These are phyloP conservation scores for Monochamus saltuarius DNA, from an alignment of 1,140 invertebrate species.

Conservation along the genomic window DNA sequence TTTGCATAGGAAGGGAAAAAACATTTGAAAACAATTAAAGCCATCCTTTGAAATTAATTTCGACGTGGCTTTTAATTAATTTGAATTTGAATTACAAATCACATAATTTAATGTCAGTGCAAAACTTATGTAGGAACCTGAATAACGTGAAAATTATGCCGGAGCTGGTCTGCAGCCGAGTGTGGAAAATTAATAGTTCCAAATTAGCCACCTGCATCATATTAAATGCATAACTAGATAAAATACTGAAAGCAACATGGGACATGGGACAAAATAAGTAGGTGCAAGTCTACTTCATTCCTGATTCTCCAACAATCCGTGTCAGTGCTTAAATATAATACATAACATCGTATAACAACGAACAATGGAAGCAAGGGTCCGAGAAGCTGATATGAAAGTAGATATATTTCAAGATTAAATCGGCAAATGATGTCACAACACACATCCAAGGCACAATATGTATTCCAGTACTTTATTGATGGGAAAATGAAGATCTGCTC, in stretches of 20 bases:
- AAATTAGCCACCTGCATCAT: not conserved
- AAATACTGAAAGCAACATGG: conserved; percentile 20
- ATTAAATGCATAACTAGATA: conserved; percentile 1
- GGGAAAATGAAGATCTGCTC: conserved; percentile 4
- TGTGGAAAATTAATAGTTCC: too few species aligned
- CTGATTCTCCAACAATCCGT: conserved; percentile 35
- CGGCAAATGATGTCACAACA: conserved; percentile 43
- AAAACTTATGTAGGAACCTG: too few species aligned
- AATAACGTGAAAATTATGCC: too few species aligned
- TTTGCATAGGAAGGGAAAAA: too few species aligned
- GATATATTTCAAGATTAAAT: conserved; percentile 37
- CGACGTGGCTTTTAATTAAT: too few species aligned
- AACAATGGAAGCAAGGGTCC: conserved; percentile 43
- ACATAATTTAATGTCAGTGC: too few species aligned
- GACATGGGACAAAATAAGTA: conserved; percentile 10
- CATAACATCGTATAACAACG: not conserved
- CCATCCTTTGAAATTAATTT: too few species aligned
- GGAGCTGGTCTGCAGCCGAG: too few species aligned
- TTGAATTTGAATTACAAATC: too few species aligned
- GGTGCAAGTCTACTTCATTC: conserved; percentile 3
- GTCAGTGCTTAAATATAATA: conserved; percentile 34
- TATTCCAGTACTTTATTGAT: conserved; percentile 46
- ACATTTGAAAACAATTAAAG: too few species aligned
- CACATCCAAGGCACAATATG: conserved; percentile 48
- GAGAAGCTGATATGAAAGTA: conserved; percentile 45